These are phyloP conservation scores for Ctenodactylus gundi DNA, from an alignment of 2,113 vertebrate species.

Conservation along the genomic window DNA sequence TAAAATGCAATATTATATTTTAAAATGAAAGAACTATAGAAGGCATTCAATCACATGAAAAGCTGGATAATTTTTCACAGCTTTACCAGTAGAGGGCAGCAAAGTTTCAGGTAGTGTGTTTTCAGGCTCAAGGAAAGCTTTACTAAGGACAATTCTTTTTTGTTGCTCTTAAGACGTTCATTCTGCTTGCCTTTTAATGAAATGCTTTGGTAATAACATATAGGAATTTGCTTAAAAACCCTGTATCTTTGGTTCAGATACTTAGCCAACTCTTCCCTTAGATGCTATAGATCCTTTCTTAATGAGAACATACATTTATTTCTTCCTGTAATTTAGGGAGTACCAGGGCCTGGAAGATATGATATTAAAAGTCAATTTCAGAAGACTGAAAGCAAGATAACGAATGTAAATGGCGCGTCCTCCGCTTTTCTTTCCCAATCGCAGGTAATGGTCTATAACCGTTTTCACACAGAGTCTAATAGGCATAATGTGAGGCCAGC, in stretches of 20 bases:
- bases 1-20: not conserved
- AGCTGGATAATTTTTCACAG: not conserved
- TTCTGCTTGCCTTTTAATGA: constrained; percentile 55
- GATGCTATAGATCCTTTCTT: not conserved
- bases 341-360: constrained; percentile 79
- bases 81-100: constrained; percentile 47
- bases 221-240: constrained; percentile 38
- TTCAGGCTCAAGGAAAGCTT: not conserved
- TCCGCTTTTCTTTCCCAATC: constrained; percentile 78
- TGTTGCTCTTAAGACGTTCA: not conserved
- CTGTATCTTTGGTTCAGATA: not conserved
- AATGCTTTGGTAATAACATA: not conserved
- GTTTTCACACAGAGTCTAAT: constrained; percentile 13
- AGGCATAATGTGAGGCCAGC: not conserved
- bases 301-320: constrained; percentile 19
- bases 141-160: not conserved
- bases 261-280: constrained; percentile 36
- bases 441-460: constrained; percentile 60
- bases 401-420: constrained; percentile 27
- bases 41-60: not conserved
- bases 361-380: constrained; percentile 79
- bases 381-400: constrained; percentile 7
- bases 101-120: constrained; percentile 20
- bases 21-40: constrained; percentile 32
- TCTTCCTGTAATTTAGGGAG: constrained; percentile 68